Percentiles rank a stretch among this genome's conserved stretches.
phyloP scores from a whole-genome alignment of 1,140 invertebrate genomes.

The Dicyema japonicum region DNA sequence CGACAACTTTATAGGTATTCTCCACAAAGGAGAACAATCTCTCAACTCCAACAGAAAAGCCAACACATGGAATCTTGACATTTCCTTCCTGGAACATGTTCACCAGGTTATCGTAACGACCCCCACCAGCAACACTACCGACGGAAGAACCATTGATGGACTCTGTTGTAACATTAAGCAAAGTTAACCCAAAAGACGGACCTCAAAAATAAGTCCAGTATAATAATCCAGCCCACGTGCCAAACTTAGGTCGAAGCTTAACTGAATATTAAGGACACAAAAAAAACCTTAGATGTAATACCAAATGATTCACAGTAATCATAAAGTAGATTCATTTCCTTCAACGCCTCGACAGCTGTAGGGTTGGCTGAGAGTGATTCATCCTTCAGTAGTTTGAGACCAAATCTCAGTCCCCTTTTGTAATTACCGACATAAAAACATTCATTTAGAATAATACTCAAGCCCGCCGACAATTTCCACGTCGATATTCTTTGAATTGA shows the following conservation, averaged over 20 bases:
- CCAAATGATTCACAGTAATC: constrained; percentile 48
- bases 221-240: constrained; percentile 94
- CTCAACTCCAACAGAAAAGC: constrained; percentile 83
- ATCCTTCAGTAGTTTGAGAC: constrained; percentile 32
- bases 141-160: no score
- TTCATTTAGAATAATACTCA: no score
- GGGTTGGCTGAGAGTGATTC: constrained; percentile 29
- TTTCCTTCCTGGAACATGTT: constrained; percentile 40
- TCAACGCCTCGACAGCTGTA: constrained; percentile 23
- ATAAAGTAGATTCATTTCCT: constrained; percentile 46
- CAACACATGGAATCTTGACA: constrained; percentile 60
- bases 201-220: constrained; percentile 91
- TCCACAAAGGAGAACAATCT: constrained; percentile 70
- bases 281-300: constrained; percentile 21
- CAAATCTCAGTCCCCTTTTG: constrained; percentile 34
- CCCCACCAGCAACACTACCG: constrained; percentile 79
- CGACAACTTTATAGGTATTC: constrained; percentile 13
- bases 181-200: constrained; percentile 37
- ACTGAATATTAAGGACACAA: no score
- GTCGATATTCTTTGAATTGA: constrained; percentile 51
- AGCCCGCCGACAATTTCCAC: constrained; percentile 42
- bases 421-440: constrained; percentile 45
- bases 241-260: constrained; percentile 75
- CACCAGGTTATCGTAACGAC: constrained; percentile 79
- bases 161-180: no score